Conservation (phyloP, 53 echinoderm and acorn worm genomes). For the Patiria pectinifera region DNA sequence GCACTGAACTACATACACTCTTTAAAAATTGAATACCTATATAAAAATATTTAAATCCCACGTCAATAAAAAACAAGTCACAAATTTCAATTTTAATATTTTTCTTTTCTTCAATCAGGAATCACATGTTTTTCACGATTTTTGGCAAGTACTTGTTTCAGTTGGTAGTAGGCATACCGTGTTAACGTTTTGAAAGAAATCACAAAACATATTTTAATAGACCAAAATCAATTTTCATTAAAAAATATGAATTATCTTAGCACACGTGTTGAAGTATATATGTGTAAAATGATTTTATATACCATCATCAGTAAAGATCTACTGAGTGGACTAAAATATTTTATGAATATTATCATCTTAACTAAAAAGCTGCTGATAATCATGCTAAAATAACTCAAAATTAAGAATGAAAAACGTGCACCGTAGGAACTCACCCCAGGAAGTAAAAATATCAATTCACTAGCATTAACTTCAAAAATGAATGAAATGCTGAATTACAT, state of each 20-base stretch:
- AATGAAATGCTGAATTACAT: background rate
- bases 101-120: background rate
- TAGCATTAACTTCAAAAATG: background rate
- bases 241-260: too few species aligned
- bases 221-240: background rate
- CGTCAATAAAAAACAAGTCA: conserved; percentile 37
- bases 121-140: background rate
- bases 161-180: background rate
- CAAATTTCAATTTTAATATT: background rate
- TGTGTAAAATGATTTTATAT: too few species aligned
- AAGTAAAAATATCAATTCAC: too few species aligned
- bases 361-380: too few species aligned
- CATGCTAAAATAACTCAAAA: too few species aligned
- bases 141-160: conserved; percentile 22
- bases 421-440: too few species aligned
- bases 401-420: too few species aligned
- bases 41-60: conserved; percentile 56
- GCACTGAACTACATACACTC: conserved; percentile 32
- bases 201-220: background rate
- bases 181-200: background rate
- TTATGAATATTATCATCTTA: too few species aligned
- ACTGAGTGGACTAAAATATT: too few species aligned
- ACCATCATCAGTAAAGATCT: too few species aligned
- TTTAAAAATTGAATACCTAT: conserved; percentile 27
- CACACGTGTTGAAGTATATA: too few species aligned